Evolutionary conservation across 2,888 invertebrate genomes (phyloP), one percentile per base, ranked within the genome.

Genomic region (Coenonympha glycerion): DNA sequence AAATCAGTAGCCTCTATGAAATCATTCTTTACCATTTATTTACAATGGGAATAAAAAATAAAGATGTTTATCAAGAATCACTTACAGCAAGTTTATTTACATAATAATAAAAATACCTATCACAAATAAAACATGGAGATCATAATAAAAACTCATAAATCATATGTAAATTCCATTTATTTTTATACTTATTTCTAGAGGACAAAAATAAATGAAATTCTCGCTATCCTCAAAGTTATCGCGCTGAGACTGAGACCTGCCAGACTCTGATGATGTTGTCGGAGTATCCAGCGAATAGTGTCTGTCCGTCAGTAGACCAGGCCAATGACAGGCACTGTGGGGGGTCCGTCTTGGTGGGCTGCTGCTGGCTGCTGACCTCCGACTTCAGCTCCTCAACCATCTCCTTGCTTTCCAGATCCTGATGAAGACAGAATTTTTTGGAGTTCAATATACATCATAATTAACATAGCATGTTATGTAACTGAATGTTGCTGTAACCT

Each of bases 241-340:
- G 92, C 58, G 93, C 92, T 60, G 93, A 92, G 63, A 95, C 92
- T 64, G 95, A 94, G 68, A 99, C 99, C 90, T 99, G 98, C 98
- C 98, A 99, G 58, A 99, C 98, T 79, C 99, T 91, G 81, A 99
- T 99, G 61, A 93, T 93, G 83, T 97, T 97, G 88, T 99, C 99
- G 15, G 98, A 97, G 88, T 99, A 99, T 53, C 99, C 98, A 75
- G 98, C 98, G 76, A 98, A 99, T 68, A 99, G 89, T 39, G 99
- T 99, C 85, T 99, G 98, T 59, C 99, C 99, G 78, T 99, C 99
- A 42, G 97, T 95, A 53, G 99, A 99, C 99, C 99, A 99, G 16
- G 99, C 98, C 70, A 99, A 89, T 3, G 97, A 99, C 63, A 97
- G 90, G 86, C 99, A 99, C 79, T 97, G 95, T 37, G 99, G 98